phyloP scores from a whole-genome alignment of 64 coral and sea anemone genomes.

The Porites australiensis region DNA sequence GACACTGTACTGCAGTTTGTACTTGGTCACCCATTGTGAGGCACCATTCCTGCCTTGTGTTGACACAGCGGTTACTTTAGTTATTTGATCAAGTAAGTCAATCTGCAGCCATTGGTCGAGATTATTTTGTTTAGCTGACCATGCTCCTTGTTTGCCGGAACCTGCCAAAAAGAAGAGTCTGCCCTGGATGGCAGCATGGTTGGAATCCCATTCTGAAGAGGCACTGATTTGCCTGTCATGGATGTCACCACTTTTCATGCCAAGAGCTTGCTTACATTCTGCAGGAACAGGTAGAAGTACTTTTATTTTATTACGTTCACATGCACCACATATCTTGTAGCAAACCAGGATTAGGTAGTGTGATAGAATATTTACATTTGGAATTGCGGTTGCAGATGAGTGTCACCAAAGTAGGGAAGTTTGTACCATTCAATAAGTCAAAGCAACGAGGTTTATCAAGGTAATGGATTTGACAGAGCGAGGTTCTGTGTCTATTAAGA shows the following conservation, averaged over 20 bases:
- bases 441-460: no score
- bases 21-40: neutral
- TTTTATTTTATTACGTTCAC: no score
- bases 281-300: no score
- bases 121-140: neutral
- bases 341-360: no score
- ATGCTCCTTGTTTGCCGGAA: neutral
- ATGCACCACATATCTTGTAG: no score
- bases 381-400: no score
- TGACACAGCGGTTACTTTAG: neutral
- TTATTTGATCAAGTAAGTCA: neutral
- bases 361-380: no score
- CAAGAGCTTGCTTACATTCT: slow-evolving; percentile 2
- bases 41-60: neutral
- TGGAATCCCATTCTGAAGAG: neutral
- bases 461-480: no score
- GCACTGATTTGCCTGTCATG: slow-evolving; percentile 19
- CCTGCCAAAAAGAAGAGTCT: neutral
- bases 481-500: no score
- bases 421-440: no score
- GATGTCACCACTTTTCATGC: neutral
- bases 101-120: neutral
- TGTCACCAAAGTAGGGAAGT: no score
- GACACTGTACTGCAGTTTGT: neutral
- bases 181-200: neutral